phyloP scores from a whole-genome alignment of 2,888 invertebrate genomes.

The Trachelus troglodyta region DNA sequence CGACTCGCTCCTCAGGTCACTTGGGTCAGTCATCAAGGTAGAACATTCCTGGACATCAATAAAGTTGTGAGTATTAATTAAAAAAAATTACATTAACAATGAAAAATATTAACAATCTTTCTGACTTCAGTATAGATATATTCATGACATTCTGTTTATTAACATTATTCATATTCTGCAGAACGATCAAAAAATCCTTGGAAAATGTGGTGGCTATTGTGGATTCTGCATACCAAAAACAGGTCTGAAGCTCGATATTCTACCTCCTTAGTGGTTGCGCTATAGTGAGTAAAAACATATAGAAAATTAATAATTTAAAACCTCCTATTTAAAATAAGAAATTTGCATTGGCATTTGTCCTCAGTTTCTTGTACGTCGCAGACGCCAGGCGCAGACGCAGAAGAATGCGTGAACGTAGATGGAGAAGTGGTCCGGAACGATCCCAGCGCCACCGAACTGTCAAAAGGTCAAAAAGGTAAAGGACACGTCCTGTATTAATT shows the following conservation, averaged over 20 bases:
- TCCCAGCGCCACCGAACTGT: neutral
- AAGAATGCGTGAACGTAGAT: neutral
- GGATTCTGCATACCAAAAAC: conserved; percentile 71
- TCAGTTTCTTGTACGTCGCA: neutral
- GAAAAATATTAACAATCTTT: neutral
- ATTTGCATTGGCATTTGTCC: neutral
- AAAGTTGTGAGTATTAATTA: conserved; percentile 63
- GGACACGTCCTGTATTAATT: neutral
- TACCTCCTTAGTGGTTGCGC: conserved; percentile 44
- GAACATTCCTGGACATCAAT: conserved; percentile 65
- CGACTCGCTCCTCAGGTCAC: conserved; percentile 70
- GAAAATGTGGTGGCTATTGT: conserved; percentile 81
- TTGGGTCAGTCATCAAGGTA: conserved; percentile 69
- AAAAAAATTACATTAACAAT: neutral
- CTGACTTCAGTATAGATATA: neutral
- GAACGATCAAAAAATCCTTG: conserved; percentile 71
- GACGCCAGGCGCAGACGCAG: neutral
- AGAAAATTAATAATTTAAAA: neutral
- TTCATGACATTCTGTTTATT: conserved; percentile 9
- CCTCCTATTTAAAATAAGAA: neutral
- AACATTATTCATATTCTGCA: conserved; percentile 50
- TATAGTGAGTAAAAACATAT: neutral
- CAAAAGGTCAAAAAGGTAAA: neutral
- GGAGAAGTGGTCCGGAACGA: neutral
- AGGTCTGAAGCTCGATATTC: conserved; percentile 57